Conservation (phyloP, 1,140 invertebrate genomes). For the Propsilocerus akamusi region DNA sequence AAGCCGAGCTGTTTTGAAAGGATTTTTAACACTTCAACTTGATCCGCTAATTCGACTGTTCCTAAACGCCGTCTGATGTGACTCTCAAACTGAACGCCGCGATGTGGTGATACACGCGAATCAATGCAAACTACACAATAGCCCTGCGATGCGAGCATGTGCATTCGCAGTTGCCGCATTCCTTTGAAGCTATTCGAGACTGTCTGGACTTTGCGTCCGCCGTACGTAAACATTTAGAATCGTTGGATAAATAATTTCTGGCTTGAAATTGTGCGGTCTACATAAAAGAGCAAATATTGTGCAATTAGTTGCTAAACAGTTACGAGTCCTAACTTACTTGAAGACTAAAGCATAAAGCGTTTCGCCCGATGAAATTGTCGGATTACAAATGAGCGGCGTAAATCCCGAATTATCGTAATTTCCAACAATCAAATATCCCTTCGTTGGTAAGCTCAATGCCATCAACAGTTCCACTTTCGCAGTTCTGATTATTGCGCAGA, state of each 20-base stretch:
- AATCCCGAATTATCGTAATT: slow-evolving; percentile 35
- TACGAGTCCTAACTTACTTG: no score
- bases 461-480: slow-evolving; percentile 27
- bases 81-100: slow-evolving; percentile 86
- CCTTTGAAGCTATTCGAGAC: slow-evolving; percentile 95
- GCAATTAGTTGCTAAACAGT: no score
- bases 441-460: slow-evolving; percentile 42
- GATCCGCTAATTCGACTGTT: slow-evolving; percentile 86
- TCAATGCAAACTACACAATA: slow-evolving; percentile 94
- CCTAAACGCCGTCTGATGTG: slow-evolving; percentile 80
- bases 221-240: slow-evolving; percentile 94
- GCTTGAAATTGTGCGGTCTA: slow-evolving; percentile 50
- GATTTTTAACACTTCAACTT: slow-evolving; percentile 84
- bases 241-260: slow-evolving; percentile 73
- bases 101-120: slow-evolving; percentile 78
- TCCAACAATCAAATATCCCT: slow-evolving; percentile 47
- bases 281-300: no score
- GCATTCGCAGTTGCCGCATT: slow-evolving; percentile 76
- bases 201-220: slow-evolving; percentile 92
- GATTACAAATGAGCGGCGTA: slow-evolving; percentile 54
- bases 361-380: slow-evolving; percentile 49
- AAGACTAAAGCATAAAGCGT: slow-evolving; percentile 83
- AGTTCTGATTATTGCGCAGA: slow-evolving; percentile 43
- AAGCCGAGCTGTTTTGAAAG: slow-evolving; percentile 67
- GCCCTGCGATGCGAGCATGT: slow-evolving; percentile 88